These are phyloP conservation scores for Euspilapteryx auroguttella DNA, from an alignment of 2,888 invertebrate species.

Conservation along the genomic window DNA sequence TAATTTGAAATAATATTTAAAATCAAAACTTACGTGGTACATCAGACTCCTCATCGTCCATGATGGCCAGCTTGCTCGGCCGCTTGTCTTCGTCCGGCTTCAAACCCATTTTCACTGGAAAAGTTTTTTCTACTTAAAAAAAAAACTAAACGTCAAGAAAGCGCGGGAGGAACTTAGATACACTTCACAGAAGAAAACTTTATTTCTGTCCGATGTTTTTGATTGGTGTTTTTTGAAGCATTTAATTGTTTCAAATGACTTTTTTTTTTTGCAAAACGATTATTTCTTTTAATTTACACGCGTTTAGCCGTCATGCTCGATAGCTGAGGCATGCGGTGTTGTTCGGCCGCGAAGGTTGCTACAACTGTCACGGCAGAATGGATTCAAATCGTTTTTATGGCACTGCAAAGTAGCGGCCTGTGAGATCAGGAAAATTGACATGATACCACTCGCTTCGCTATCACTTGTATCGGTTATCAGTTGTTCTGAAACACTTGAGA, in stretches of 20 bases:
- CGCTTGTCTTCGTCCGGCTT: constrained; percentile 45
- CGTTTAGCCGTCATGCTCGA: constrained; percentile 28
- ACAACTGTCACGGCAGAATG: constrained; percentile 38
- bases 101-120: constrained; percentile 48
- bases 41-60: constrained; percentile 36
- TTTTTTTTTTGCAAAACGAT: constrained; percentile 11
- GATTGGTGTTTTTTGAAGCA: constrained; percentile 14
- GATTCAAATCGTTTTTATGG: constrained; percentile 39
- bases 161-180: not conserved
- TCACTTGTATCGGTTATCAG: too few species aligned
- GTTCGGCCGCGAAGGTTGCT: constrained; percentile 28
- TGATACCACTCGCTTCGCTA: too few species aligned
- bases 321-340: constrained; percentile 18
- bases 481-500: too few species aligned
- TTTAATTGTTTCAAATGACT: constrained; percentile 4
- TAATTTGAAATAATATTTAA: too few species aligned
- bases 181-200: constrained; percentile 6
- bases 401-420: constrained; percentile 20
- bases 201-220: constrained; percentile 24
- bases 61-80: constrained; percentile 54
- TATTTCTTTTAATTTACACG: constrained; percentile 12
- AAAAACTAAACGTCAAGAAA: too few species aligned
- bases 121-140: too few species aligned
- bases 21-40: constrained; percentile 34
- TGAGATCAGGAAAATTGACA: too few species aligned